Evolutionary conservation across 2,113 vertebrate genomes (phyloP), one percentile per base, ranked within the genome.

Genomic region (Actenoides lindsayi): DNA sequence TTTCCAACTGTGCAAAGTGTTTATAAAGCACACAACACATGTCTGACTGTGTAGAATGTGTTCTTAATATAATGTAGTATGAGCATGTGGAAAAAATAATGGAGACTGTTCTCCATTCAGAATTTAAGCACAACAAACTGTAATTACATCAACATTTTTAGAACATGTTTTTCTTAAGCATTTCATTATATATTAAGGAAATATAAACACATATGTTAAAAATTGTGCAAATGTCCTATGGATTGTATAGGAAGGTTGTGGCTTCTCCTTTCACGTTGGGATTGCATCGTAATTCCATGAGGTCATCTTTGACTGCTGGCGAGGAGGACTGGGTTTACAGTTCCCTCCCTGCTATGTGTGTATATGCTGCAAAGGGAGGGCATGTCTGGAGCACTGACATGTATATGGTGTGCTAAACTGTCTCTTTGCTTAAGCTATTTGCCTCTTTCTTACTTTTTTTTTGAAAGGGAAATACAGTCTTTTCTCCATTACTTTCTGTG

Each of bases 81-180:
- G 7, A 89, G 37, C 90, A 94, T 93, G 93, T 94, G 95, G 94
- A 90, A 96, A 94, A 96, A 94, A 96, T 94, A 95, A 92, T 85
- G 91, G 79, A 84, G 60, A 33, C 33, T 63, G 67, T 87, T 90
- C 93, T 94, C 71, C 90, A 93, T 97, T 96, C 94, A 96, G 93
- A 97, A 95, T 90, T 90, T 73, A 85, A 79, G 53, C 81, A 89
- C 83, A 96, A 83, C 75, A 94, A 96, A 87, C 62, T 81, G 68
- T 65, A 95, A 86, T 90, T 85, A 31, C 53, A 93, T 79, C 95
- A 94, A 95, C 95, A 95, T 92, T 98, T 97, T 97, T 87, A 94
- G 89, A 98, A 87, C n/a, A 44, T 77, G 53, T 80, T 94, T 97
- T 83, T 77, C 73, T 94, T 77, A 88, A 94, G 48, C 41, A 41